Conservation (phyloP, 2,113 vertebrate species). For the Paracanthobrama guichenoti region DNA sequence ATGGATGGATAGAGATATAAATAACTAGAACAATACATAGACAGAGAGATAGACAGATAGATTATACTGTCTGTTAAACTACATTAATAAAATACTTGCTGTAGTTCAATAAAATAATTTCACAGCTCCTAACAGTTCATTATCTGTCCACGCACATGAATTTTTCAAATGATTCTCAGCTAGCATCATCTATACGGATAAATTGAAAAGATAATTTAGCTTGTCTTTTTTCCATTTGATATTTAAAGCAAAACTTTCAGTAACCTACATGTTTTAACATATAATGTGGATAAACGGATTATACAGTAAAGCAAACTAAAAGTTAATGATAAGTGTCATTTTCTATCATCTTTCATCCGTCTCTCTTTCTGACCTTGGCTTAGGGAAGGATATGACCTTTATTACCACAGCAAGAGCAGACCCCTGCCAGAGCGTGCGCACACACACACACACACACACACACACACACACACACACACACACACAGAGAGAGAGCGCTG, state of each 20-base stretch:
- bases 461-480: neutral
- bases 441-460: neutral
- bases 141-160: neutral
- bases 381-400: neutral
- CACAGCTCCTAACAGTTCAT: neutral
- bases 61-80: neutral
- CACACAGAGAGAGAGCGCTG: neutral
- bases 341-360: neutral
- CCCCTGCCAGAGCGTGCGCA: neutral
- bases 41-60: neutral
- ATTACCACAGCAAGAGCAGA: neutral
- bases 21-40: accelerated
- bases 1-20: neutral
- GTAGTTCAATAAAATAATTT: neutral
- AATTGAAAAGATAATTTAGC: neutral
- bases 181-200: neutral
- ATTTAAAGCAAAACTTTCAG: neutral
- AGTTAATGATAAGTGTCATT: neutral
- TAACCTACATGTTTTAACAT: neutral
- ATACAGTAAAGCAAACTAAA: neutral
- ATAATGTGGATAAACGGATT: neutral
- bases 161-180: neutral
- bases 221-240: neutral
- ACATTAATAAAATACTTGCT: neutral
- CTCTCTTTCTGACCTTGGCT: neutral